phyloP scores from a whole-genome alignment of 2,888 invertebrate species.

The Asteroscopus sphinx region DNA sequence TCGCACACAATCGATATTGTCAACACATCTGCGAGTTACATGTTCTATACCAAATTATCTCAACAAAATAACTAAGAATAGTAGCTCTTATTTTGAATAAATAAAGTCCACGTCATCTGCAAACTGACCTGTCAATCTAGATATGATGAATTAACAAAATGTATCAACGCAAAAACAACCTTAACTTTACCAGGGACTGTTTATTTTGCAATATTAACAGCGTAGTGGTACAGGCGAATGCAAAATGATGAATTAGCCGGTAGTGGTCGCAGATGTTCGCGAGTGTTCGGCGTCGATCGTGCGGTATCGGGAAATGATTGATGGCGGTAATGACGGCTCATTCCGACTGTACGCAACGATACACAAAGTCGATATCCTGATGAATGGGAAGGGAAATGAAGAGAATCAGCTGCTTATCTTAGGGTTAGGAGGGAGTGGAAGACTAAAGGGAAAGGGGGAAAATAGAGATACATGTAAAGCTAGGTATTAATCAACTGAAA shows the following conservation, averaged over 20 bases:
- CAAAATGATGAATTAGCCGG: slow-evolving; percentile 58
- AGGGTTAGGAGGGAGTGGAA: slow-evolving; percentile 2
- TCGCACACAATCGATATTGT: slow-evolving; percentile 54
- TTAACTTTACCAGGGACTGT: neutral
- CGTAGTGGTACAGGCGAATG: slow-evolving; percentile 35
- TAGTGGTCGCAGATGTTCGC: slow-evolving; percentile 58
- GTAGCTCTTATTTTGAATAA: slow-evolving; percentile 24
- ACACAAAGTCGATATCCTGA: slow-evolving; percentile 40
- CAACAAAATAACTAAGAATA: slow-evolving; percentile 23
- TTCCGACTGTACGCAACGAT: slow-evolving; percentile 46
- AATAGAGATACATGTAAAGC: slow-evolving; percentile 10
- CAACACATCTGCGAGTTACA: slow-evolving; percentile 58
- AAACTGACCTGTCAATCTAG: slow-evolving; percentile 49
- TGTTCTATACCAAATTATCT: slow-evolving; percentile 14
- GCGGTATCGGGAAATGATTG: slow-evolving; percentile 59
- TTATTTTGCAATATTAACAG: slow-evolving; percentile 5
- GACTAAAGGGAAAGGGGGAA: slow-evolving; percentile 34
- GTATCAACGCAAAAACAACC: slow-evolving; percentile 10
- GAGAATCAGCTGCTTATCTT: slow-evolving; percentile 51
- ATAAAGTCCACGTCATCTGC: slow-evolving; percentile 34
- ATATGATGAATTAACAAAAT: slow-evolving; percentile 54
- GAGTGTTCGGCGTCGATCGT: slow-evolving; percentile 40
- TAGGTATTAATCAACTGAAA: slow-evolving; percentile 16
- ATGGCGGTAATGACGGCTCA: slow-evolving; percentile 52
- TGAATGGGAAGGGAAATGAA: slow-evolving; percentile 52